Evolutionary conservation across 2,888 invertebrate genomes (phyloP), one percentile per base, ranked within the genome.

Genomic region (Carabus problematicus): DNA sequence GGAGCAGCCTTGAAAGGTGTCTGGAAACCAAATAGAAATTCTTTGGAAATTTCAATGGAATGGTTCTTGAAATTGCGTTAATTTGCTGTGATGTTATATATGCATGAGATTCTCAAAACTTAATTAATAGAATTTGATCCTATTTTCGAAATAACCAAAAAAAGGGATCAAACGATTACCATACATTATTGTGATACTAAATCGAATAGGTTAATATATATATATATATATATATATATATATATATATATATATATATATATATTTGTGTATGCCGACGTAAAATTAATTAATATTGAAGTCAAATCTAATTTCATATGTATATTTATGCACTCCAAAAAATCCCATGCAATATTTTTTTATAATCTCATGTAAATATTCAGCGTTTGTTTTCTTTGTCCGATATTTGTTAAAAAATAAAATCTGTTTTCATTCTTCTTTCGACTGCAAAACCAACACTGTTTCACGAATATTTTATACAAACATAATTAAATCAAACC

Each of bases 21-120:
- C 67, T 67, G 54, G n/a, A 59, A 49, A 67, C n/a, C 9, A 49
- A n/a, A 41, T 11, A 43, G 8, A 47, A 61, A 45, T 14, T 42
- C 8, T 16, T 59, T 56, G 8, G 1, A 56, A 56, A 2, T 29
- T 29, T 56, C n/a, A 29, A 16, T 3, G 19, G 12, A 2, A 14
- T 29, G 19, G 12, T 56, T 29, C 12, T 14, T 11, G 39, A 29
- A 54, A 45, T 42, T 42, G 42, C 42, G 9, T 8, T 49, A 9
- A n/a, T 56, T 29, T 19, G 19, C n/a, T 3, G 29, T 29, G 39
- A 29, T 56, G 12, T 14, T 19, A 52, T 52, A 14, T 52, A 19
- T 52, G n/a, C n/a, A n/a, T n/a, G n/a, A n/a, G n/a, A n/a, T n/a
- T n/a, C n/a, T n/a, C n/a, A n/a, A n/a, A n/a, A 12, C 14, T 52